Conservation (phyloP, 2,888 invertebrate species). For the Sminthurides aquaticus region DNA sequence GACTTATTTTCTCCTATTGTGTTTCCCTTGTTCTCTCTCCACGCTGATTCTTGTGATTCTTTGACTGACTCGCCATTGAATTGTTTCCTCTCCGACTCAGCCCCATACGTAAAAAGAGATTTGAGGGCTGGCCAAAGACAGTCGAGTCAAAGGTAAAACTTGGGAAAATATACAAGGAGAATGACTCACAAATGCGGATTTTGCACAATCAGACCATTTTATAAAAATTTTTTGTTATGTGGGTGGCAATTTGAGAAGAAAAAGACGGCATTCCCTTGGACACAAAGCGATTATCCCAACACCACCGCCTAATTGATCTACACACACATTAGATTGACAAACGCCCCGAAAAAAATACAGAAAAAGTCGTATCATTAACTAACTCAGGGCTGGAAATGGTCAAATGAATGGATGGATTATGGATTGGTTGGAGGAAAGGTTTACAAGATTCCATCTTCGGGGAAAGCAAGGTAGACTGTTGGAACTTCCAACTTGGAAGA, state of each 20-base stretch:
- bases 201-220: background rate
- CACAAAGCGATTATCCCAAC: background rate
- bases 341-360: background rate
- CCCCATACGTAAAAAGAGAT: too few species aligned
- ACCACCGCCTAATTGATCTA: background rate
- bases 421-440: too few species aligned
- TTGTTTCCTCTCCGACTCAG: too few species aligned
- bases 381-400: background rate
- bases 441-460: background rate
- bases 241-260: background rate
- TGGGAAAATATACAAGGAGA: too few species aligned
- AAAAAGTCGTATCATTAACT: background rate
- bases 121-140: too few species aligned
- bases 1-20: background rate
- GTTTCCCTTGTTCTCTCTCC: too few species aligned
- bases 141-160: too few species aligned
- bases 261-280: too few species aligned
- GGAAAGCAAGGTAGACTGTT: too few species aligned
- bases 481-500: too few species aligned
- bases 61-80: background rate
- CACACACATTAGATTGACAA: background rate
- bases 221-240: background rate
- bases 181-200: background rate
- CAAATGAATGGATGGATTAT: too few species aligned
- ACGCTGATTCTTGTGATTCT: background rate